Percentiles rank a stretch among this genome's conserved stretches.
phyloP scores from a whole-genome alignment of 2,113 vertebrate genomes.

The Grammomys dolichurus region DNA sequence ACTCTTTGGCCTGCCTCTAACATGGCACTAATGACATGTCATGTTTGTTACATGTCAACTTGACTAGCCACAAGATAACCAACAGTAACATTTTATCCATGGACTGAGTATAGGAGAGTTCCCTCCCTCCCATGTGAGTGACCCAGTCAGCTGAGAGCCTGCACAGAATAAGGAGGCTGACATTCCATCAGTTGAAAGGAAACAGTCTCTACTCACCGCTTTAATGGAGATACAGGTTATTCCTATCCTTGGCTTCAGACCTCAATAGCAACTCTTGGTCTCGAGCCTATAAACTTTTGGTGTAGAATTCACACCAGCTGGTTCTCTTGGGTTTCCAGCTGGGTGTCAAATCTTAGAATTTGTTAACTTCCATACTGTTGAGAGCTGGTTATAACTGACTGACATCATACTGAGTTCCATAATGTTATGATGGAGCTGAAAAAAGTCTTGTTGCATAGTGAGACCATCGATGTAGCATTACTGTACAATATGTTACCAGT shows the following conservation, averaged over 20 bases:
- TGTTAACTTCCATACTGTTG: background rate
- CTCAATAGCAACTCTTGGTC: background rate
- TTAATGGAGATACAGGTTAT: background rate
- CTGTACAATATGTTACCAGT: background rate
- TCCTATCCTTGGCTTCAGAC: background rate
- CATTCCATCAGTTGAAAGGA: background rate
- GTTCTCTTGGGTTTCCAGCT: background rate
- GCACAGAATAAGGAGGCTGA: background rate
- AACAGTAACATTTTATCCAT: rapidly evolving
- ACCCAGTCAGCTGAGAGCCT: background rate
- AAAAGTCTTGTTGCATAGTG: background rate
- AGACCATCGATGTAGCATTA: background rate
- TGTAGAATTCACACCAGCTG: background rate
- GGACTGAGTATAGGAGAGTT: background rate
- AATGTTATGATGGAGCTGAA: background rate
- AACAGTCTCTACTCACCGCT: background rate
- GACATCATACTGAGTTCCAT: background rate
- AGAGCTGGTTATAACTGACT: background rate
- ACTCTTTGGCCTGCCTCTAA: background rate
- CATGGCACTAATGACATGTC: background rate
- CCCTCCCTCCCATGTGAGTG: background rate
- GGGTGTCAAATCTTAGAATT: background rate
- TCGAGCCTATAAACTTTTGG: background rate
- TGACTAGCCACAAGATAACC: background rate
- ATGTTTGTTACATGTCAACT: background rate